A percentile compares a stretch with the other conserved stretches of the same genome.
Evolutionary conservation across 2,888 invertebrate genomes (phyloP).

Genomic region (Hydrotaea diabolus): DNA sequence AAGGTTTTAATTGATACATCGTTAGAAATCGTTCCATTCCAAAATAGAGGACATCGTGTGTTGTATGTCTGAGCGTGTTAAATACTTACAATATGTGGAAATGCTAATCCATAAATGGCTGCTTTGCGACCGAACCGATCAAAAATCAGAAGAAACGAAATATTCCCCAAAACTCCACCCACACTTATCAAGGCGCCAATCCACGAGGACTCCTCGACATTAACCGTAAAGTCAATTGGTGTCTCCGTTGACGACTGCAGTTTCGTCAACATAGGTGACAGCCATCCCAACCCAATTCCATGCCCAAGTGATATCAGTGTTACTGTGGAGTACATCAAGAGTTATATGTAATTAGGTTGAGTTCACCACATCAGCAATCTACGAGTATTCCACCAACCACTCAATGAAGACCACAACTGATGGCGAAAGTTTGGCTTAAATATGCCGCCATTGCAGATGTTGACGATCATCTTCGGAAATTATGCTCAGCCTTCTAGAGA

Average conservation of each 20-base stretch:
- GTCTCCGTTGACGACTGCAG: constrained; percentile 72
- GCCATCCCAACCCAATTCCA: constrained; percentile 78
- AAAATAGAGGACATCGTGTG: too few species aligned
- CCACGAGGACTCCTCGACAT: constrained; percentile 78
- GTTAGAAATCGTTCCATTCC: neutral
- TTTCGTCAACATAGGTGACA: constrained; percentile 75
- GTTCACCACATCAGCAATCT: neutral
- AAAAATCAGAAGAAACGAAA: constrained; percentile 73
- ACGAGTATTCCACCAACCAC: constrained; percentile 48
- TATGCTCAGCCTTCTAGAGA: neutral
- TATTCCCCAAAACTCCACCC: constrained; percentile 77
- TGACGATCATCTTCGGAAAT: constrained; percentile 39
- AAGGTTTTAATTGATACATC: neutral
- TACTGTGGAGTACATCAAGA: constrained; percentile 67
- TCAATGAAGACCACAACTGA: constrained; percentile 43
- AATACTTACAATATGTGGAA: constrained; percentile 77
- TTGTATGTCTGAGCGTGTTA: neutral
- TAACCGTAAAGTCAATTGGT: constrained; percentile 73
- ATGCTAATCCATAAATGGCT: constrained; percentile 74
- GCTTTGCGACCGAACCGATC: constrained; percentile 76
- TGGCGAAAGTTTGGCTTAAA: constrained; percentile 43
- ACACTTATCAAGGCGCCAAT: constrained; percentile 75
- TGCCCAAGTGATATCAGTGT: constrained; percentile 76
- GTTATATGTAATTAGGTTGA: neutral
- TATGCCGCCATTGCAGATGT: constrained; percentile 28